Evolutionary conservation across 64 coral and sea anemone species (phyloP).

Genomic region (Pachyseris speciosa): DNA sequence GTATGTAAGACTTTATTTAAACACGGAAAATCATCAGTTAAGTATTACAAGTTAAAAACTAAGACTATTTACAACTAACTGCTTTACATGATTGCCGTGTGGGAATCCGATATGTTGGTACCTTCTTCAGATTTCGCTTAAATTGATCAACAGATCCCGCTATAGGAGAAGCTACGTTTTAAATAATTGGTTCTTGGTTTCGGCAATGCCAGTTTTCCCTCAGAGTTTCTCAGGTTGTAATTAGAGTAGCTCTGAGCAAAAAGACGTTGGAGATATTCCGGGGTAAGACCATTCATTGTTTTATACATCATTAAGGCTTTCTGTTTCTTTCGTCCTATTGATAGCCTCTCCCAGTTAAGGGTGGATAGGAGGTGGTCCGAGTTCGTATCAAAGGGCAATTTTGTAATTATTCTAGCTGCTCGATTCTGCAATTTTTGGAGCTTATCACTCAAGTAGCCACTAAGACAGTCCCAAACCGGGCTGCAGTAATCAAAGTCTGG

Average conservation of each 20-base stretch:
- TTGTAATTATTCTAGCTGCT: background rate
- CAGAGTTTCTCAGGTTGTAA: slow-evolving; percentile 17
- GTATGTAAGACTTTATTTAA: too few relatives aligned
- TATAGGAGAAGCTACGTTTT: slow-evolving; percentile 21
- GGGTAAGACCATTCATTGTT: slow-evolving; percentile 7
- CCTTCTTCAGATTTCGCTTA: too few relatives aligned
- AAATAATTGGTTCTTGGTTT: slow-evolving; percentile 22
- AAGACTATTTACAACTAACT: too few relatives aligned
- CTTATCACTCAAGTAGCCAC: slow-evolving; percentile 1
- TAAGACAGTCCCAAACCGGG: background rate
- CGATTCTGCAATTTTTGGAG: slow-evolving; percentile 14
- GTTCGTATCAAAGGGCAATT: background rate
- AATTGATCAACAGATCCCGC: too few relatives aligned
- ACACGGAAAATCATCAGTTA: too few relatives aligned
- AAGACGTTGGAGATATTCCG: slow-evolving; percentile 22
- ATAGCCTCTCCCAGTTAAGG: slow-evolving; percentile 4
- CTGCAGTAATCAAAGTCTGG: slow-evolving; percentile 1
- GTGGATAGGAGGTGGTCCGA: background rate
- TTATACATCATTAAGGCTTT: slow-evolving; percentile 50
- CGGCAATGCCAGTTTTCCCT: slow-evolving; percentile 16
- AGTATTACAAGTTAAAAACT: too few relatives aligned
- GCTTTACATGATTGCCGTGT: too few relatives aligned
- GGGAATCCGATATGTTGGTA: too few relatives aligned
- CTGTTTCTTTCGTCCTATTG: slow-evolving; percentile 19
- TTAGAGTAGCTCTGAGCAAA: background rate